These are phyloP conservation scores for Esox masquinongy DNA, from an alignment of 2,797 vertebrate species.

Conservation along the genomic window DNA sequence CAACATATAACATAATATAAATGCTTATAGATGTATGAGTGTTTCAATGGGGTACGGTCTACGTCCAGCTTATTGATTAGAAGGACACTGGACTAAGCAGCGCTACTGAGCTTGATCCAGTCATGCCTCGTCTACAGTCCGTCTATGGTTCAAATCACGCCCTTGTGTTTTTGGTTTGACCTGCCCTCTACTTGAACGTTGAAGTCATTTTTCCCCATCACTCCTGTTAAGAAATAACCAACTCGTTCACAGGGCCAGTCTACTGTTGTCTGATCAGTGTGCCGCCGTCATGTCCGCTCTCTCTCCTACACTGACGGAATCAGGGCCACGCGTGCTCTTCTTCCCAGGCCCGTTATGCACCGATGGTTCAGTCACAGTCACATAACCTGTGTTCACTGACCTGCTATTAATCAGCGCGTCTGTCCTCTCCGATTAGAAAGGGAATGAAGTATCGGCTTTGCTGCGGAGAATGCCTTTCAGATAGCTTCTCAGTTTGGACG, in stretches of 20 bases:
- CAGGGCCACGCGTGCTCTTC: conserved; percentile 15
- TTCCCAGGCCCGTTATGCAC: conserved; percentile 37
- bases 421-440: not conserved
- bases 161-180: no score
- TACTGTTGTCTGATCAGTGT: conserved; percentile 1
- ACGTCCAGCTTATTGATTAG: no score
- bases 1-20: no score
- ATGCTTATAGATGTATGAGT: no score
- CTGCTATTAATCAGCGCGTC: conserved; percentile 31
- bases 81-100: no score
- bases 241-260: not conserved
- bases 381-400: conserved; percentile 54
- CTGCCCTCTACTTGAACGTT: not conserved
- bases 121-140: no score
- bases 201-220: not conserved
- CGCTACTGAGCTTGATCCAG: no score
- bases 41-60: no score
- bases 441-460: not conserved
- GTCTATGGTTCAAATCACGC: no score
- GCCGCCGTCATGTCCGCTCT: not conserved
- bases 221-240: not conserved
- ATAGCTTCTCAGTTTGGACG: no score
- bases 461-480: not conserved
- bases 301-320: not conserved
- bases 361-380: conserved; percentile 31